Conservation (phyloP, 2,888 invertebrate genomes). For the Phalangium opilio region DNA sequence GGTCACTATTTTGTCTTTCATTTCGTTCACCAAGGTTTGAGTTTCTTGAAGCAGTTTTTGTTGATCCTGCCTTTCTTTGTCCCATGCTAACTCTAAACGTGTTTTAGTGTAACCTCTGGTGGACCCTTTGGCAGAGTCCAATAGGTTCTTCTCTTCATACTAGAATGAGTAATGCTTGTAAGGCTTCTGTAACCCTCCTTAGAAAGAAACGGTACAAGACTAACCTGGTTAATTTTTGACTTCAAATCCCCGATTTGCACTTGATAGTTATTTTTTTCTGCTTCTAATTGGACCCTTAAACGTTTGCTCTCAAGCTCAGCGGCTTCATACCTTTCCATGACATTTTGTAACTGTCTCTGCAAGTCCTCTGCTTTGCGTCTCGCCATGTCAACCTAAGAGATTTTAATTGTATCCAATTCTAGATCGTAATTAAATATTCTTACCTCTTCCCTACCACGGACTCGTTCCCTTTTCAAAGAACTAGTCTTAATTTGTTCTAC, state of each 20-base stretch:
- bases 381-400: not conserved
- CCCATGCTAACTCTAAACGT: conserved; percentile 80
- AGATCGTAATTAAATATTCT: conserved; percentile 1
- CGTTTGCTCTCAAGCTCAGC: conserved; percentile 63
- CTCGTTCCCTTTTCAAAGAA: conserved; percentile 14
- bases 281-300: conserved; percentile 73
- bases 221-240: conserved; percentile 65
- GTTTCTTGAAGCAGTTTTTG: conserved; percentile 79
- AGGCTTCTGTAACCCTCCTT: not conserved
- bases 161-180: conserved; percentile 24
- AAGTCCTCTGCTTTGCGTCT: conserved; percentile 47
- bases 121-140: conserved; percentile 58
- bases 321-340: conserved; percentile 73
- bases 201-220: not conserved
- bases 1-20: conserved; percentile 36
- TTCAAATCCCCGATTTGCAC: conserved; percentile 75
- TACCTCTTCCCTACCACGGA: conserved; percentile 16
- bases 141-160: conserved; percentile 71
- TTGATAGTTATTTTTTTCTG: conserved; percentile 70
- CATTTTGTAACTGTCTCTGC: conserved; percentile 49
- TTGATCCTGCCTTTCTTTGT: conserved; percentile 81
- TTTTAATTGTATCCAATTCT: not conserved
- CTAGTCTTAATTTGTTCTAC: conserved; percentile 54
- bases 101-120: conserved; percentile 67
- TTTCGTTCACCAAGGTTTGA: conserved; percentile 60